phyloP scores from a whole-genome alignment of 92 coral and sea anemone genomes.

The Epizoanthus illoricatus region DNA sequence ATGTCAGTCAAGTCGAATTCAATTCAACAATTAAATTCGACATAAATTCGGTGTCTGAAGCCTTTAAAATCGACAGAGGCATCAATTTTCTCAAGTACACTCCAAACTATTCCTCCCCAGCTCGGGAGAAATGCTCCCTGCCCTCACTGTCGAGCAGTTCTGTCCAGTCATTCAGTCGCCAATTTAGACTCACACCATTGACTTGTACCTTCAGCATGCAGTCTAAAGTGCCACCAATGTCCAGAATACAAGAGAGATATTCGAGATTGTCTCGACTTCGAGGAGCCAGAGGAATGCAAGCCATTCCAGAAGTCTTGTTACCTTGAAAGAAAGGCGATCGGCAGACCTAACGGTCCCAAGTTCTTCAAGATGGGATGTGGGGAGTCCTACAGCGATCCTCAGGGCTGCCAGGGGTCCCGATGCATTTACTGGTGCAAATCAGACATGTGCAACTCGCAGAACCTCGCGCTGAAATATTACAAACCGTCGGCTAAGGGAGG shows the following conservation, averaged over 20 bases:
- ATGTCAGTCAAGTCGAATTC: no score
- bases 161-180: no score
- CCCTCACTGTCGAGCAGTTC: no score
- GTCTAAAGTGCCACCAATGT: constrained; percentile 29
- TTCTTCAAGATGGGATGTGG: constrained; percentile 42
- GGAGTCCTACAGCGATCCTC: constrained; percentile 33
- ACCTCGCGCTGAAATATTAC: constrained; percentile 27
- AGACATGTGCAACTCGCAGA: constrained; percentile 25
- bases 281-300: constrained; percentile 28
- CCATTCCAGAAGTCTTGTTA: constrained; percentile 30
- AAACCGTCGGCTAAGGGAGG: constrained; percentile 21
- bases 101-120: no score
- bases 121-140: no score
- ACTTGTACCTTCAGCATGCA: neutral
- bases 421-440: constrained; percentile 32
- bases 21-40: no score
- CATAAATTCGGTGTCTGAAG: no score
- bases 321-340: constrained; percentile 34
- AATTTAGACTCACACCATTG: no score
- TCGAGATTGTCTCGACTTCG: constrained; percentile 30
- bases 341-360: constrained; percentile 32
- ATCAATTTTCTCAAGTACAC: no score
- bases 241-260: constrained; percentile 6
- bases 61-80: no score
- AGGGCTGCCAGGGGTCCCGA: constrained; percentile 34